A percentile compares a stretch with the other conserved stretches of the same genome.
These are phyloP conservation scores for Drymonia ruficornis DNA, from an alignment of 2,888 invertebrate species.

Conservation along the genomic window DNA sequence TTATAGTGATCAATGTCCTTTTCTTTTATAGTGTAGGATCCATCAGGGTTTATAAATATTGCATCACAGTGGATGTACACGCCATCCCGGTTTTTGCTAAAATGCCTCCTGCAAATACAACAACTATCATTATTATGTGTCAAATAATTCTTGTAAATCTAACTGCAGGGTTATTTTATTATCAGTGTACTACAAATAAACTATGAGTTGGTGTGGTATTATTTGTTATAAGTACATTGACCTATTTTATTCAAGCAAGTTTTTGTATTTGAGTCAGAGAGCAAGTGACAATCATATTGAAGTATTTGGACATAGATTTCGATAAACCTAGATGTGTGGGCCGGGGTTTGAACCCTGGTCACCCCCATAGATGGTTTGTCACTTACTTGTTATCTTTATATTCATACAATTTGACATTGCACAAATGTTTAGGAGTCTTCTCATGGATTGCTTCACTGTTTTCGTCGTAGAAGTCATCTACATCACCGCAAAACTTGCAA, in stretches of 20 bases:
- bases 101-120: neutral
- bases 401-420: conserved; percentile 54
- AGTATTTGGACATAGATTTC: no score
- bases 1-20: conserved; percentile 49
- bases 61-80: conserved; percentile 48
- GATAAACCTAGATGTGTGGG: no score
- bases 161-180: no score
- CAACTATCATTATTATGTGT: neutral
- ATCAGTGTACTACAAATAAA: no score
- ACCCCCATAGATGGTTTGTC: no score
- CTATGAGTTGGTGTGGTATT: no score
- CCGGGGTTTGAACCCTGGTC: no score
- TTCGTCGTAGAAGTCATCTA: conserved; percentile 58
- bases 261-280: no score
- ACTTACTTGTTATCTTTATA: conserved; percentile 60
- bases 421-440: conserved; percentile 52
- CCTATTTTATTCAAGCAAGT: no score
- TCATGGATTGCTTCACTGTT: conserved; percentile 41
- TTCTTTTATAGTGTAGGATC: conserved; percentile 20
- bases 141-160: no score
- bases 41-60: conserved; percentile 28
- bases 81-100: conserved; percentile 51
- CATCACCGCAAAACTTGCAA: conserved; percentile 58
- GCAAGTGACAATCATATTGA: no score
- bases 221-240: no score